Evolutionary conservation across 2,888 invertebrate species (phyloP), one percentile per base, ranked within the genome.

Genomic region (Tetropium fuscum): DNA sequence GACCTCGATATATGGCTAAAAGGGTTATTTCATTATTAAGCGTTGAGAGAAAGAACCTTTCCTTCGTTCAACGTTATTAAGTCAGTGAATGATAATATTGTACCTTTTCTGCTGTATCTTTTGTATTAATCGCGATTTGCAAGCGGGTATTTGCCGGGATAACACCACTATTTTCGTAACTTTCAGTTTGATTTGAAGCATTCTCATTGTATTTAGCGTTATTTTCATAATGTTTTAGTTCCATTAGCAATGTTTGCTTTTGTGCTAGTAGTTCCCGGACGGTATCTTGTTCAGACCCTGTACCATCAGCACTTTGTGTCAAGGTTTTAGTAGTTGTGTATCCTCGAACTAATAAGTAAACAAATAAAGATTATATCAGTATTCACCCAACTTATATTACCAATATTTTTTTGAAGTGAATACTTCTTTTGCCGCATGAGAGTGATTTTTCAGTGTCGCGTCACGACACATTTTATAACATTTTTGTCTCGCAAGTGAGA

Each of bases 221-320:
- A 45, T 88, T 89, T 76, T 92, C 90, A 74, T 94, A 93, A 76
- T 95, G 95, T 70, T 90, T 89, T 49, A 95, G 80, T 79, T 96
- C 95, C 65, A 93, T 84, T 75, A 92, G 81, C 1, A 96, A 81
- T 6, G 90, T 87, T 81, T 95, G 94, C 76, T 94, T 95, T 73
- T 88, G 88, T 27, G 90, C 88, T 58, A 93, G 86, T 40, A 96
- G 82, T 69, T 95, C 94, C 13, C 92, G 86, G 38, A 95, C 89
- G 1, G 90, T 87, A 69, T 92, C 90, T 61, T 93, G 90, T 71
- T 89, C 88, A 36, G 73, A 65, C 19, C 73, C 77, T 5, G 67
- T 58, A 6, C 80, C 82, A 2, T 80, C 79, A 43, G 80, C 80
- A 2, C 78, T 70, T 5, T 78, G 72, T 10, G 81, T 74, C 16